Evolutionary conservation across 2,888 invertebrate species (phyloP), one percentile per base, ranked within the genome.

Genomic region (Eudasyphora cyanicolor): DNA sequence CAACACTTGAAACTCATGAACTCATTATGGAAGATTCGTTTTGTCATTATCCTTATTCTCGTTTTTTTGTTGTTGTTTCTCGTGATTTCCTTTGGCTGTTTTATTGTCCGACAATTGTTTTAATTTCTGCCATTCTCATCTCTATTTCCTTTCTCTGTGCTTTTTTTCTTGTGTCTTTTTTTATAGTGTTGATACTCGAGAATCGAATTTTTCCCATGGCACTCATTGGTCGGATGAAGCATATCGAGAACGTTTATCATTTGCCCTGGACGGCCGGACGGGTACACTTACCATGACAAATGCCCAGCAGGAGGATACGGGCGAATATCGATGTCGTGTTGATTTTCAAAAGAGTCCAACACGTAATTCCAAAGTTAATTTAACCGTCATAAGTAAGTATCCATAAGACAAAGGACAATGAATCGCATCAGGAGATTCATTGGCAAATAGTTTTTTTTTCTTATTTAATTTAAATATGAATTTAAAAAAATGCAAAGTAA

Each of bases 261-360:
- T 97, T 93, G 93, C 95, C 79, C 95, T 95, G 71, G 94, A 95
- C 60, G 95, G 95, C 45, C 94, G 94, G 35, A 96, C 97, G 2
- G 96, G 97, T 2, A 95, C 95, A 85, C 93, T 97, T 86, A 95
- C 95, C 86, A 93, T 97, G 81, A 95, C 96, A 90, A 94, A 94
- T 88, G 96, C 97, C 73, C 93, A 94, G 76, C 95, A 95, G 84
- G 93, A 93, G 54, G 97, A 98, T 90, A 96, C 95, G 1, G 97
- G 97, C 14, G 93, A 96, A 84, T 97, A 97, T 93, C 94, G 97
- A 84, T 98, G 98, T 92, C 93, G 98, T 82, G 97, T 97, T 6
- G 98, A 98, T 93, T 98, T 97, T 93, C 96, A 96, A 91, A 96
- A 96, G 91, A 96, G 97, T 12, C 97, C 97, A 0, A 98, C 97